phyloP scores from a whole-genome alignment of 2,888 invertebrate species.

The Ormyrus nitidulus region DNA sequence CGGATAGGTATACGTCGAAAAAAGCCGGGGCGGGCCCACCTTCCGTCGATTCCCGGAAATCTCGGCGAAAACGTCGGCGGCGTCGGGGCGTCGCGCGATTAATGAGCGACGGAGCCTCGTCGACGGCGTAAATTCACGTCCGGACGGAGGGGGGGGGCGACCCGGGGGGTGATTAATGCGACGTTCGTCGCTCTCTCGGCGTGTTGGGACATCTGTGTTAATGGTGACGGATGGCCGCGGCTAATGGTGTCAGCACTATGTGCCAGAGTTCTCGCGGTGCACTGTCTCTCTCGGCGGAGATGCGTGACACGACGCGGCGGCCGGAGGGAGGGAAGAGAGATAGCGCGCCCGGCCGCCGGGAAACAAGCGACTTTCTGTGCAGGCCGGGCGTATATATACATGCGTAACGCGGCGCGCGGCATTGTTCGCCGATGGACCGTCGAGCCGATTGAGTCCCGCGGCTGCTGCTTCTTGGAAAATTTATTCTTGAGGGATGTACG shows the following conservation, averaged over 20 bases:
- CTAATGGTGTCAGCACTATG: slow-evolving; percentile 67
- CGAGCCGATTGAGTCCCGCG: no score
- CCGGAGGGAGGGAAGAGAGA: not conserved
- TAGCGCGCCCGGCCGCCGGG: no score
- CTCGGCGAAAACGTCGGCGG: slow-evolving; percentile 29
- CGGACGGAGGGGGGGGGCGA: slow-evolving; percentile 56
- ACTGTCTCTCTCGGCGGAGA: not conserved
- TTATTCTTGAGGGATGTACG: no score
- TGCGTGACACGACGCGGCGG: not conserved
- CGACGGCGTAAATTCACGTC: slow-evolving; percentile 66
- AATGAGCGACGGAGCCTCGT: slow-evolving; percentile 49
- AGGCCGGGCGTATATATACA: not conserved
- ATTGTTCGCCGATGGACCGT: not conserved
- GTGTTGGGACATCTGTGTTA: slow-evolving; percentile 70
- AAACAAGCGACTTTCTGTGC: not conserved
- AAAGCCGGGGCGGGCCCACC: no score
- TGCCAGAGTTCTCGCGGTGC: slow-evolving; percentile 33
- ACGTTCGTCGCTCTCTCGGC: slow-evolving; percentile 65
- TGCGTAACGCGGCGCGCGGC: not conserved
- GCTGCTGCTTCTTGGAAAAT: no score
- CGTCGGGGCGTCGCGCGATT: slow-evolving; percentile 38
- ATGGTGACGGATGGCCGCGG: slow-evolving; percentile 70
- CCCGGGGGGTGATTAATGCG: slow-evolving; percentile 68
- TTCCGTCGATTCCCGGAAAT: slow-evolving; percentile 1
- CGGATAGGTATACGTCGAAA: no score